Evolutionary conservation across 2,113 vertebrate species (phyloP).

Genomic region (Callocephalon fimbriatum): DNA sequence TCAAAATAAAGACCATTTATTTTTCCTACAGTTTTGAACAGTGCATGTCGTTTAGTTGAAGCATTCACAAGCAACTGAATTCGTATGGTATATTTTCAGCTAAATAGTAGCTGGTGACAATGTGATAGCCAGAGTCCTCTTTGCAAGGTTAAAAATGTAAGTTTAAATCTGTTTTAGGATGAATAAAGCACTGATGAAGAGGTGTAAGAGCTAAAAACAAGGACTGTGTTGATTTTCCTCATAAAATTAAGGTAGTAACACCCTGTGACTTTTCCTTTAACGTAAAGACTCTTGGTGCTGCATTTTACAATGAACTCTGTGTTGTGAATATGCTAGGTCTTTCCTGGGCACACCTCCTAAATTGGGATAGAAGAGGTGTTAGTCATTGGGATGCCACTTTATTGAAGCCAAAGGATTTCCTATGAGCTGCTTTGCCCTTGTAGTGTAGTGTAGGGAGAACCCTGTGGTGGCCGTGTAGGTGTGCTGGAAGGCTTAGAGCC

Average conservation of each 20-base stretch:
- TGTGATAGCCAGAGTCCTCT: neutral
- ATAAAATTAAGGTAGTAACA: neutral
- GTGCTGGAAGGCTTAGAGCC: neutral
- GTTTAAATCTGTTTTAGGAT: neutral
- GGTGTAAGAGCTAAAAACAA: neutral
- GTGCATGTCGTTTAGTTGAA: neutral
- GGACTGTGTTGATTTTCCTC: neutral
- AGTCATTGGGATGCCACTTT: neutral
- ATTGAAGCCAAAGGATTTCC: neutral
- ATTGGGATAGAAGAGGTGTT: neutral
- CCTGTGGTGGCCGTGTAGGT: rapidly evolving
- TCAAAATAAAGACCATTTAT: neutral
- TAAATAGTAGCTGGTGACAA: neutral
- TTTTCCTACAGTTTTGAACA: neutral
- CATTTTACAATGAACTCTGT: neutral
- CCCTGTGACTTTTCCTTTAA: neutral
- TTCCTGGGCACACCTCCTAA: neutral
- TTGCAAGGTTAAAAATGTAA: neutral
- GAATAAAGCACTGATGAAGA: neutral
- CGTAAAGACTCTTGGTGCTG: neutral
- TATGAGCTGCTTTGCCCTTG: neutral
- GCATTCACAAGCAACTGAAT: neutral
- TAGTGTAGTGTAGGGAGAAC: neutral
- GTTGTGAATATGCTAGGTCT: neutral
- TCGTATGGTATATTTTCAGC: neutral